These are phyloP conservation scores for Siniperca undulata DNA, from an alignment of 2,797 vertebrate species.

Conservation along the genomic window DNA sequence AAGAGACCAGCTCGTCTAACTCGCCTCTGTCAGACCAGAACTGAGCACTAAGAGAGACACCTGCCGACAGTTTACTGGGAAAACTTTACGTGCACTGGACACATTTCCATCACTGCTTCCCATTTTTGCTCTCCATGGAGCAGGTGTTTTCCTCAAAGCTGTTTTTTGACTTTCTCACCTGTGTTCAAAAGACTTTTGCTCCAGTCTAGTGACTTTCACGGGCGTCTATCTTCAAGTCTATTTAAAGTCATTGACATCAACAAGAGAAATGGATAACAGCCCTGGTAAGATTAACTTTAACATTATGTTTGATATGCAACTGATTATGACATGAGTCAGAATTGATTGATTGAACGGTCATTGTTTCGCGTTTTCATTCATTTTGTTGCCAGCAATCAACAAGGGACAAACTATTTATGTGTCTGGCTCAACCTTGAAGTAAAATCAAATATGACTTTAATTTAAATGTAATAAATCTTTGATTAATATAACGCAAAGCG, in stretches of 20 bases:
- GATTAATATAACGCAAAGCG: neutral
- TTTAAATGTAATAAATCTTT: neutral
- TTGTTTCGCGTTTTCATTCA: slow-evolving; percentile 5
- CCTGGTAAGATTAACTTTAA: slow-evolving; percentile 69
- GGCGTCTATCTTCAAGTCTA: slow-evolving; percentile 38
- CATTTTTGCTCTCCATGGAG: slow-evolving; percentile 56
- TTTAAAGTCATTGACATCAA: slow-evolving; percentile 42
- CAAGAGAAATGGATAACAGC: slow-evolving; percentile 84
- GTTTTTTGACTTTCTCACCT: slow-evolving; percentile 58
- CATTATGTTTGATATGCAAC: neutral
- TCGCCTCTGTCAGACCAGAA: slow-evolving; percentile 37
- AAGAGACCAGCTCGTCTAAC: slow-evolving; percentile 25
- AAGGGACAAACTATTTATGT: neutral
- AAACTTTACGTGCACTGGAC: slow-evolving; percentile 38
- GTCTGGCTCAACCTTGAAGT: neutral
- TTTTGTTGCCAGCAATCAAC: slow-evolving; percentile 28
- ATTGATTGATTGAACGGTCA: neutral
- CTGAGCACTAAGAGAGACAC: slow-evolving; percentile 19
- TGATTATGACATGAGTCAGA: slow-evolving; percentile 5
- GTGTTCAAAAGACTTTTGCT: slow-evolving; percentile 63
- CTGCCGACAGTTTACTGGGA: neutral
- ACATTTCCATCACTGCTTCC: slow-evolving; percentile 29
- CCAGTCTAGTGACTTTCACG: slow-evolving; percentile 42
- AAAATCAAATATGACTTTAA: neutral
- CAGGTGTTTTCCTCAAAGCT: slow-evolving; percentile 62